Conservation (phyloP, 2,113 vertebrate genomes). For the Sula dactylatra region DNA sequence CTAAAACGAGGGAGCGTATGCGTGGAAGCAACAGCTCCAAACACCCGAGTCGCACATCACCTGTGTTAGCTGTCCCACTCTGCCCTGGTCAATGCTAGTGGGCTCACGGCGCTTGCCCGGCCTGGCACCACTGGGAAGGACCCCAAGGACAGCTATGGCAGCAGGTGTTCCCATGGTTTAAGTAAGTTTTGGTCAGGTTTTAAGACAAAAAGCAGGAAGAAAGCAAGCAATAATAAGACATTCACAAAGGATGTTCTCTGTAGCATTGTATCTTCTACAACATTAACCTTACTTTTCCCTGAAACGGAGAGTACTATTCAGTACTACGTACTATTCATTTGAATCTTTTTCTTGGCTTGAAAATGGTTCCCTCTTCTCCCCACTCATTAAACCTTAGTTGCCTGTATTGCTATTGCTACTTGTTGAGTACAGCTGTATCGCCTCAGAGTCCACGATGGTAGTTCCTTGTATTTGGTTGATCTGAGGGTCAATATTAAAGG, state of each 20-base stretch:
- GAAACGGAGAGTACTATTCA: not conserved
- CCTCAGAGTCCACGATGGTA: not conserved
- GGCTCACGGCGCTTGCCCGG: not conserved
- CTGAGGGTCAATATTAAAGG: not conserved
- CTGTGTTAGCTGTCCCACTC: not conserved
- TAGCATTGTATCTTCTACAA: not conserved
- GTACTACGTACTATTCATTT: not conserved
- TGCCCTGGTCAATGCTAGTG: not conserved
- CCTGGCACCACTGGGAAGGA: not conserved
- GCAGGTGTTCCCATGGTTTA: fast-evolving
- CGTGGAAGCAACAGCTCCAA: not conserved
- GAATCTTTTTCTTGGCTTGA: not conserved
- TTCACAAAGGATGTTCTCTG: not conserved
- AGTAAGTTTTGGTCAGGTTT: not conserved
- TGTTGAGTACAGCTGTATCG: not conserved
- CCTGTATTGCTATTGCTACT: not conserved
- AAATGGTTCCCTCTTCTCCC: not conserved
- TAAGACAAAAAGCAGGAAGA: not conserved
- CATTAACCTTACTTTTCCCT: not conserved
- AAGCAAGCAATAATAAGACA: not conserved
- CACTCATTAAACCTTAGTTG: not conserved
- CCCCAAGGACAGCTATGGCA: not conserved
- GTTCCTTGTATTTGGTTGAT: not conserved
- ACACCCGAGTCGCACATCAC: fast-evolving
- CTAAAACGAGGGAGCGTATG: not conserved